These are phyloP conservation scores for Sander lucioperca DNA, from an alignment of 2,113 vertebrate species.

Conservation along the genomic window DNA sequence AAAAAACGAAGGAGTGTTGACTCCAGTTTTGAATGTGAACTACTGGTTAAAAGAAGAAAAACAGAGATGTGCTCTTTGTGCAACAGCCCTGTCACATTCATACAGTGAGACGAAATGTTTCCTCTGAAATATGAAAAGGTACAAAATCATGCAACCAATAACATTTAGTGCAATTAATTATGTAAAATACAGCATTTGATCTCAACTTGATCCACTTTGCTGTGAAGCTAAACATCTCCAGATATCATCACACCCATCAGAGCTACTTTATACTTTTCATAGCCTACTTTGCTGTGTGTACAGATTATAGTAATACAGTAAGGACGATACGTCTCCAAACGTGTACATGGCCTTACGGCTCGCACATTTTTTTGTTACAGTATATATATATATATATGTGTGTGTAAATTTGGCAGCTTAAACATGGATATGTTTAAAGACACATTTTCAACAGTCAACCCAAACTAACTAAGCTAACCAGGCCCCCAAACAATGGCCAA, in stretches of 20 bases:
- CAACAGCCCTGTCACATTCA: not conserved
- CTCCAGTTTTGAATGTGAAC: not conserved
- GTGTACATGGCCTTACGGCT: not conserved
- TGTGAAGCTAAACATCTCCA: not conserved
- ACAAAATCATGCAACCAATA: not conserved
- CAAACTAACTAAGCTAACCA: not conserved
- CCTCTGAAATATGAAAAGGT: not conserved
- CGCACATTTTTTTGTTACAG: not conserved
- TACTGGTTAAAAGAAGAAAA: not conserved
- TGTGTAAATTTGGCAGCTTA: not conserved
- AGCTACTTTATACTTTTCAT: not conserved
- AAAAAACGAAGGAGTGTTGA: not conserved
- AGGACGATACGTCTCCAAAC: not conserved
- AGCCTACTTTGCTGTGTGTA: not conserved
- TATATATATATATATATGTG: too few relatives aligned
- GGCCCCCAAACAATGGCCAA: not conserved
- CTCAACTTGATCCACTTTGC: not conserved
- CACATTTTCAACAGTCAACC: constrained; percentile 7
- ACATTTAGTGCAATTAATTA: not conserved
- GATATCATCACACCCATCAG: not conserved
- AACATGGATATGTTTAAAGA: not conserved
- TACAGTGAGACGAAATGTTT: not conserved
- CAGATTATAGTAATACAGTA: not conserved
- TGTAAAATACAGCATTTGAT: not conserved
- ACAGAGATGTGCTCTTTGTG: not conserved